Evolutionary conservation across 1,140 invertebrate genomes (phyloP).

Genomic region (Rhyzopertha dominica): DNA sequence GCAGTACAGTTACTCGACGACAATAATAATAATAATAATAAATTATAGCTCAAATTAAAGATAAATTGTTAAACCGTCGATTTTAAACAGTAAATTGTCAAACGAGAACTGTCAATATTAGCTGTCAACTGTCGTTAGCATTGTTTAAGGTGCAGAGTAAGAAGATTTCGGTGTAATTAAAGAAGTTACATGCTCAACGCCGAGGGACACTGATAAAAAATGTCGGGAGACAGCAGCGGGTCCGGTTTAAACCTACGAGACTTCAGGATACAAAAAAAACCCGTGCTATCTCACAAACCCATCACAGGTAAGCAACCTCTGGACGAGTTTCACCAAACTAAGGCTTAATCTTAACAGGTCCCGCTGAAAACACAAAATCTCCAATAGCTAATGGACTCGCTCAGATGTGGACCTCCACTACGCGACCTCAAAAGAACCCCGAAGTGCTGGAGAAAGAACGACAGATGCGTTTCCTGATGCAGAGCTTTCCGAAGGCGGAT

Average conservation of each 20-base stretch:
- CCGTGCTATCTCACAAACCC: slow-evolving; percentile 21
- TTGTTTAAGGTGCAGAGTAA: not conserved
- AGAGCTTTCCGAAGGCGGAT: slow-evolving; percentile 34
- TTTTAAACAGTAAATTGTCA: slow-evolving; percentile 4
- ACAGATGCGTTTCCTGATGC: slow-evolving; percentile 38
- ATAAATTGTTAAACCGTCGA: not conserved
- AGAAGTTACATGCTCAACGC: not conserved
- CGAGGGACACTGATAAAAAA: slow-evolving; percentile 12
- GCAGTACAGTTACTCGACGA: too few species aligned
- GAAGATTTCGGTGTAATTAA: not conserved
- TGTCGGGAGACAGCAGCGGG: slow-evolving; percentile 29
- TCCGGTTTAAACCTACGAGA: slow-evolving; percentile 30
- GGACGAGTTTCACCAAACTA: not conserved
- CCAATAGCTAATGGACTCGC: not conserved
- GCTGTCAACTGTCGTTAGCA: not conserved
- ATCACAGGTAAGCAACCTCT: not conserved
- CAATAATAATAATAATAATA: too few species aligned
- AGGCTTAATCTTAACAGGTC: not conserved
- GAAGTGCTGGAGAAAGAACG: slow-evolving; percentile 37
- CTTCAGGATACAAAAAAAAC: slow-evolving; percentile 38
- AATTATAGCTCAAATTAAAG: slow-evolving; percentile 1
- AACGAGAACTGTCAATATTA: not conserved
- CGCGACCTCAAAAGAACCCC: slow-evolving; percentile 31
- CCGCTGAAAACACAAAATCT: too few species aligned
- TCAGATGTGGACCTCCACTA: not conserved